Evolutionary conservation across 2,113 vertebrate genomes (phyloP).

Genomic region (Pelodiscus sinensis): DNA sequence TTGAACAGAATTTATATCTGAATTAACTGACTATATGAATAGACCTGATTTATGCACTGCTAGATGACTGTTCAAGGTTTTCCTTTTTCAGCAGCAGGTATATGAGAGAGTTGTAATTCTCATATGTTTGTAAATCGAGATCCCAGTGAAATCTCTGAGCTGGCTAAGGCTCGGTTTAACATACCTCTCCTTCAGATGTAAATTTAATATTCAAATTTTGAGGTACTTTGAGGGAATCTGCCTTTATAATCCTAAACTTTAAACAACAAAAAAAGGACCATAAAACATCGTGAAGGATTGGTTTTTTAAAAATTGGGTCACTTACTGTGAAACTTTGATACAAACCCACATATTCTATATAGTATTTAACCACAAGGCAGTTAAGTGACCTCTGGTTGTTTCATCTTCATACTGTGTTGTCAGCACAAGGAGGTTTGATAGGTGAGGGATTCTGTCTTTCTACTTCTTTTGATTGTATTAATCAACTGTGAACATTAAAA

Average conservation of each 20-base stretch:
- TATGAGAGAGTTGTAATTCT: neutral
- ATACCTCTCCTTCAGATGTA: slow-evolving; percentile 97
- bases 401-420: slow-evolving; percentile 99
- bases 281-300: slow-evolving; percentile 95
- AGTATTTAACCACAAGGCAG: slow-evolving; percentile 85
- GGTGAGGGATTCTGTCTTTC: slow-evolving; percentile 11
- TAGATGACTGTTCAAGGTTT: neutral
- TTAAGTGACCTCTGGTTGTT: slow-evolving; percentile 95
- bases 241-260: slow-evolving; percentile 3
- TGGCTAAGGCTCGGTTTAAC: slow-evolving; percentile 95
- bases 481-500: neutral
- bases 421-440: slow-evolving; percentile 40
- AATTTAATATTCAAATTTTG: slow-evolving; percentile 47
- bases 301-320: slow-evolving; percentile 91
- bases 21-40: fast-evolving
- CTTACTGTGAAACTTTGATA: slow-evolving; percentile 90
- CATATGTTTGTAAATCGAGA: neutral
- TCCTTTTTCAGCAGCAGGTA: neutral
- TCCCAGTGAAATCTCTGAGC: slow-evolving; percentile 81
- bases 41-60: neutral
- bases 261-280: neutral
- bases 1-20: fast-evolving
- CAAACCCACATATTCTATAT: slow-evolving; percentile 81
- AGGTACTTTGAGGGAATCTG: slow-evolving; percentile 11
- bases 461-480: slow-evolving; percentile 24